Conservation (phyloP, 2,797 vertebrate genomes). For the Bovichtus diacanthus region DNA sequence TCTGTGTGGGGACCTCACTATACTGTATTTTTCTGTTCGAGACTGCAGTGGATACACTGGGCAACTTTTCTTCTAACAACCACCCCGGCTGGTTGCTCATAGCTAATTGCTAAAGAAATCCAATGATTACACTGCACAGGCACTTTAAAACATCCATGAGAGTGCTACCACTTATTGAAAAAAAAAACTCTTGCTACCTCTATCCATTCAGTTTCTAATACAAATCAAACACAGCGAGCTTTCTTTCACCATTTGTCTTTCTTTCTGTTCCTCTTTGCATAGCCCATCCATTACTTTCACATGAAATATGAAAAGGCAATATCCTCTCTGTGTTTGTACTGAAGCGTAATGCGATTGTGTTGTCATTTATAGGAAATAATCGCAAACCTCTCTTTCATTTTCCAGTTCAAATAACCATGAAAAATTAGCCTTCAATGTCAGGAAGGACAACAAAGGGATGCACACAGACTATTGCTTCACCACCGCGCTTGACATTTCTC, state of each 20-base stretch:
- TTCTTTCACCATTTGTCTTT: constrained; percentile 87
- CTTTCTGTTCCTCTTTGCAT: constrained; percentile 88
- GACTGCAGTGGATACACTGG: constrained; percentile 49
- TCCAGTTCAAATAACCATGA: constrained; percentile 99
- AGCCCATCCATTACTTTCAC: constrained; percentile 91
- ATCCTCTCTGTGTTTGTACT: constrained; percentile 93
- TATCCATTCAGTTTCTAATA: constrained; percentile 86
- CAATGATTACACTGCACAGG: constrained; percentile 81
- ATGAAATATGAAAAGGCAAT: constrained; percentile 95
- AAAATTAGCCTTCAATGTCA: constrained; percentile 99
- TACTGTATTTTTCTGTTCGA: constrained; percentile 53
- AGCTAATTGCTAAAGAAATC: constrained; percentile 86
- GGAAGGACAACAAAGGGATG: constrained; percentile 91
- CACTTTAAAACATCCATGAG: constrained; percentile 83
- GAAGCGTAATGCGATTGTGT: constrained; percentile 97
- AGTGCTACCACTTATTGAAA: constrained; percentile 82
- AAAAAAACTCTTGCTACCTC: constrained; percentile 68
- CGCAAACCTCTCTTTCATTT: constrained; percentile 96
- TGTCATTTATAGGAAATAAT: constrained; percentile 99
- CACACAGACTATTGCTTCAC: constrained; percentile 83
- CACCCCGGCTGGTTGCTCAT: constrained; percentile 77
- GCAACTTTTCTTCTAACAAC: constrained; percentile 73
- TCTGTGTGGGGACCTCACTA: constrained; percentile 15
- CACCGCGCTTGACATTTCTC: constrained; percentile 88
- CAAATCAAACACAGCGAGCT: constrained; percentile 86